Percentiles rank a stretch among this genome's conserved stretches.
Conservation (phyloP, 2,888 invertebrate genomes). For the Cenopis cana region DNA sequence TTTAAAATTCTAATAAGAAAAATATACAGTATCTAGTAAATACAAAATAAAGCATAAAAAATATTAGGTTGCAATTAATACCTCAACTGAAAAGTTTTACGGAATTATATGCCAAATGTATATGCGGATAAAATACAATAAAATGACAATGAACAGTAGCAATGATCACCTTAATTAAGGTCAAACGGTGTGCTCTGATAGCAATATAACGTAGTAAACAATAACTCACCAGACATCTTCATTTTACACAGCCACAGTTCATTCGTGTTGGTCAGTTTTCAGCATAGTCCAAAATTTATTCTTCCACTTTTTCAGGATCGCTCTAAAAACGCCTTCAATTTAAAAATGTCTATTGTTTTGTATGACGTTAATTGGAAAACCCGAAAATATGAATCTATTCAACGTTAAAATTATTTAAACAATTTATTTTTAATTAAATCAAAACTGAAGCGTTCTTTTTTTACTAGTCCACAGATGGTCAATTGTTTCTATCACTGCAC, state of each 20-base stretch:
- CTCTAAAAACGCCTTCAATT: neutral
- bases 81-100: neutral
- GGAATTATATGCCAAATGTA: neutral
- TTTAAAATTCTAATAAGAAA: slow-evolving; percentile 7
- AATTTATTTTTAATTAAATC: slow-evolving; percentile 20
- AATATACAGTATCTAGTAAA: too few species aligned
- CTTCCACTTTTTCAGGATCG: slow-evolving; percentile 22
- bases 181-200: neutral
- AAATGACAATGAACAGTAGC: neutral
- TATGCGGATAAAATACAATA: slow-evolving; percentile 4
- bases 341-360: neutral
- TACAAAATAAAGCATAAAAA: neutral
- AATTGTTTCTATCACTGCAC: slow-evolving; percentile 45
- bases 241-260: slow-evolving; percentile 69
- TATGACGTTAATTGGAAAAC: neutral
- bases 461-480: slow-evolving; percentile 26
- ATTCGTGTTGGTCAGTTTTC: slow-evolving; percentile 23
- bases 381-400: neutral
- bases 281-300: slow-evolving; percentile 26
- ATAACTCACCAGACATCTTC: slow-evolving; percentile 80
- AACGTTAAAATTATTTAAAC: neutral
- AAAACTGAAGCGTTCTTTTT: slow-evolving; percentile 33
- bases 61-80: slow-evolving; percentile 10
- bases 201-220: neutral
- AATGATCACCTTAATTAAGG: slow-evolving; percentile 7